Evolutionary conservation across 2,888 invertebrate species (phyloP).

Genomic region (Nemotelus nigrinus): DNA sequence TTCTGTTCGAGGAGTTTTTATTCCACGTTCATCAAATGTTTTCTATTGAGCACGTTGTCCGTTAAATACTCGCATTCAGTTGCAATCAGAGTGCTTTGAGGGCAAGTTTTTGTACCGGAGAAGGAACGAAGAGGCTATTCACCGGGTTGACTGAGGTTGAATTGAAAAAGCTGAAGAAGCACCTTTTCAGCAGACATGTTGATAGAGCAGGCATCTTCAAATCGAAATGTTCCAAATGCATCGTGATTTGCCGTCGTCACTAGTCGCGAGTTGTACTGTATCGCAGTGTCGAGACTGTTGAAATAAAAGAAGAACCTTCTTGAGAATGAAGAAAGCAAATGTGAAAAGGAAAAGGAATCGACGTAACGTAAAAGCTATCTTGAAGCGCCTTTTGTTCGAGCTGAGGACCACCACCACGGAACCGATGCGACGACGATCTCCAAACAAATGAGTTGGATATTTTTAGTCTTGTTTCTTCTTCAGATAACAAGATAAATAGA

Average conservation of each 20-base stretch:
- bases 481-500: slow-evolving; percentile 38
- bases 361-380: slow-evolving; percentile 36
- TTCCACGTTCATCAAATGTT: background rate
- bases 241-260: slow-evolving; percentile 1
- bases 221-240: slow-evolving; percentile 18
- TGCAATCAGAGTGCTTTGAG: slow-evolving; percentile 29
- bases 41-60: background rate
- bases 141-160: slow-evolving; percentile 26
- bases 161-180: slow-evolving; percentile 34
- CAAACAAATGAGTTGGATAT: slow-evolving; percentile 43
- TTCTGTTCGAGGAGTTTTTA: background rate
- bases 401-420: slow-evolving; percentile 40
- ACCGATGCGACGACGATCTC: slow-evolving; percentile 23
- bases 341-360: slow-evolving; percentile 39
- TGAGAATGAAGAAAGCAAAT: slow-evolving; percentile 40
- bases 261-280: slow-evolving; percentile 7
- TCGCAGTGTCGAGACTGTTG: slow-evolving; percentile 23
- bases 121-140: slow-evolving; percentile 19
- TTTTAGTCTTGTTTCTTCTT: slow-evolving; percentile 34
- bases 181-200: slow-evolving; percentile 34
- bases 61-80: slow-evolving; percentile 11
- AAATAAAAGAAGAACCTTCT: slow-evolving; percentile 28
- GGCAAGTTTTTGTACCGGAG: slow-evolving; percentile 6
- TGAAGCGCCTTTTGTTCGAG: slow-evolving; percentile 37
- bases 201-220: slow-evolving; percentile 5